Base-by-base conservation (phyloP, 2,113 vertebrate species). In the Periophthalmodon schlosseri region DNA sequence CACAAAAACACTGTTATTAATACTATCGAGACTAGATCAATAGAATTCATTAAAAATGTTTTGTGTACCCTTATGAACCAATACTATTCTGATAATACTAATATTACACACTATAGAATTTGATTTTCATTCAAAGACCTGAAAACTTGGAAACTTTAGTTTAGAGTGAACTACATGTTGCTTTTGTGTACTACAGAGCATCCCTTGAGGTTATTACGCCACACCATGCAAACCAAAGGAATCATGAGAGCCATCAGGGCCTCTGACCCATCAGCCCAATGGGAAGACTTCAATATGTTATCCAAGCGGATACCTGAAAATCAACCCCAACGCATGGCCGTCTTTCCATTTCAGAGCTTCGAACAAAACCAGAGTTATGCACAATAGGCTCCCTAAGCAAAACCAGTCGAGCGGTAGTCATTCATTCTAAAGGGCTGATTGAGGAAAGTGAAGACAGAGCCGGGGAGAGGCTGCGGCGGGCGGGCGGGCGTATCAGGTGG, bases 331-430 rank as follows among this genome's bases (percentile, higher is more conserved):
- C 13, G 71, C 82, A 72, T 15, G 73, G 61, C 72, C 73, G 58
- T 69, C 80, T 75, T 67, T 88, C 84, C 84, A 78, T 84, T 70
- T 78, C 82, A 70, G 81, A 73, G 67, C 81, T 79, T 91, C 91
- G 84, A 87, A 83, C 83, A 87, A 84, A 88, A 89, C 81, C 79
- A 70, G 72, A 82, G 83, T 82, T 83, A 78, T 79, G 78, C 79
- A 94, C 93, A 94, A 93, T 92, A 89, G 88, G 84, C 8, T 74
- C 87, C 88, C 87, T 93, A 87, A 93, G 85, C 49, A 76, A 90
- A 89, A 85, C 77, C 88, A 89, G 87, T 90, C 89, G 85, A 92
- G 91, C 91, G 91, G 80, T 80, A 86, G 87, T 89, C 91, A 89
- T 91, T 93, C 90, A 90, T 88, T 92, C 87, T 87, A 77, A 86